Conservation (phyloP, 2,113 vertebrate species). For the Meleagris gallopavo region DNA sequence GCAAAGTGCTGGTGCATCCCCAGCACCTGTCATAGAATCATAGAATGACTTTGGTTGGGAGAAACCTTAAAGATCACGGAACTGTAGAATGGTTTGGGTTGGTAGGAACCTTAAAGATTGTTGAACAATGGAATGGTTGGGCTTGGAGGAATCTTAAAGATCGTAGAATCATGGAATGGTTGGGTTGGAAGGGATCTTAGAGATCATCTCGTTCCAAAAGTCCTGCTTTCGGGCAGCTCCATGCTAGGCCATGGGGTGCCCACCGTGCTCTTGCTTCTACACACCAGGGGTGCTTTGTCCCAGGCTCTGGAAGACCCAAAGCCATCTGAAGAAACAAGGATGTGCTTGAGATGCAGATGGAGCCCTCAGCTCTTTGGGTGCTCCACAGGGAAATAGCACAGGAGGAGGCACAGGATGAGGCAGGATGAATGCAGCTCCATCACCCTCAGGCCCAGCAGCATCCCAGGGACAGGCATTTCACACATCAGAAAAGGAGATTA, state of each 20-base stretch:
- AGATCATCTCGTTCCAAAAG: no score
- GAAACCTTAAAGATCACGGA: no score
- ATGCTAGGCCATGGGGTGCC: accelerated
- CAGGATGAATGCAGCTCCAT: background rate
- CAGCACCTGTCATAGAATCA: no score
- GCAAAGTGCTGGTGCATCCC: background rate
- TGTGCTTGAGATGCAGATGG: background rate
- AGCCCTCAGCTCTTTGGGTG: accelerated
- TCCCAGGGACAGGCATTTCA: background rate
- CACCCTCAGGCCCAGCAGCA: accelerated
- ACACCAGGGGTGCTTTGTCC: background rate
- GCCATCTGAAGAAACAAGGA: accelerated
- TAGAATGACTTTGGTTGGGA: no score
- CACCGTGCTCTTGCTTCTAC: background rate
- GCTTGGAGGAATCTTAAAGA: no score
- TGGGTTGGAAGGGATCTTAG: no score
- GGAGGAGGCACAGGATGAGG: background rate
- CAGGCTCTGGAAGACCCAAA: background rate
- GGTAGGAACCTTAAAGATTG: no score
- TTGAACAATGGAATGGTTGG: no score
- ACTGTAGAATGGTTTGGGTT: no score
- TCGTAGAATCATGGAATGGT: no score
- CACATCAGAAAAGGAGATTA: background rate
- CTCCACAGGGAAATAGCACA: background rate
- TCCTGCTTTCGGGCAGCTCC: background rate